Evolutionary conservation across 2,888 invertebrate species (phyloP), one percentile per base, ranked within the genome.

Genomic region (Xylota sylvarum): DNA sequence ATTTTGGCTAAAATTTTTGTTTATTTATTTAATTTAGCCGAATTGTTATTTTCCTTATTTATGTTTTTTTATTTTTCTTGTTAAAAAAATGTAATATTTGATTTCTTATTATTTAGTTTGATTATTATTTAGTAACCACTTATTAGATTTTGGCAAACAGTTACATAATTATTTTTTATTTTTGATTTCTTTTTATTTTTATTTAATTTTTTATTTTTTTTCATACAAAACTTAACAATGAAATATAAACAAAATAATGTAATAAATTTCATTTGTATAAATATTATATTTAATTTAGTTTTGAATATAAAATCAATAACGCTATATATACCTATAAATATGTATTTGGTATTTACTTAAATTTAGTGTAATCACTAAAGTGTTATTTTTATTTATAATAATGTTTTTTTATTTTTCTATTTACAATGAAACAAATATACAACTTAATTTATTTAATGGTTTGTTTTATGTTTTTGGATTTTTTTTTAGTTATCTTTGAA

Each of bases 401-500:
- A 43, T 32, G 10, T 56, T 58, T 50, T 35, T 19, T 37, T 70
- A n/a, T 60, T 52, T 70, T 55, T 5, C 17, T 85, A 85, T 85
- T 70, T 85, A 85, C 85, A 85, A 55, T 85, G 65, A 81, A 85
- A 85, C 76, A 81, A 85, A 85, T 85, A 43, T 85, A 85, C 85
- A 85, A 46, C 70, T 65, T 35, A 48, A 58, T 37, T 46, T 32
- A 7, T 50, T 52, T 67, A 77, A 56, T 73, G 37, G 10, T 52
- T 58, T 65, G 30, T 12, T 69, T 56, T 46, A 23, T 43, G 48
- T 32, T 23, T 50, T 50, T 62, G 40, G 1, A n/a, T 72, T 72
- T 72, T 60, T 40, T 32, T 40, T 65, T 73, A 43, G 35, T 27
- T 46, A 9, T 43, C 14, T 4, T 14, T 50, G 40, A 37, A 35